phyloP scores from a whole-genome alignment of 2,113 vertebrate genomes.

The Oryzias javanicus region DNA sequence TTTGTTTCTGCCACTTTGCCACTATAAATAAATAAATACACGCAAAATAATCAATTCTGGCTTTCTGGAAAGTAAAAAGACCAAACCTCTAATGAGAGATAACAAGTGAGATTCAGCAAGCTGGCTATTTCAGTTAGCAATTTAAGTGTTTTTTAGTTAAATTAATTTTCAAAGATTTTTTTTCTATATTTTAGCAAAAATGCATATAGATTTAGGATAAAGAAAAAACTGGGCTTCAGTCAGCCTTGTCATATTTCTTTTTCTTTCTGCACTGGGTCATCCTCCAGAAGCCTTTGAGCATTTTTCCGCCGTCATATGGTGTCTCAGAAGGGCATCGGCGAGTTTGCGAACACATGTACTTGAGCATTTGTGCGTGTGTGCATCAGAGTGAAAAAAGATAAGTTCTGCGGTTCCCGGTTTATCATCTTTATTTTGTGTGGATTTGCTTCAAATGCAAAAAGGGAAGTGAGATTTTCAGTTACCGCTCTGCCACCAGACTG shows the following conservation, averaged over 20 bases:
- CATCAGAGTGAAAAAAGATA: constrained; percentile 2
- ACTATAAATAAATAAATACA: neutral
- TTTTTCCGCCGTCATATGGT: constrained; percentile 65
- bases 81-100: too few species aligned
- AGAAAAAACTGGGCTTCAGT: too few species aligned
- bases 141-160: too few species aligned
- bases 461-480: constrained; percentile 53
- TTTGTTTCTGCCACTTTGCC: neutral
- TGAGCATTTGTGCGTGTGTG: neutral
- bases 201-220: too few species aligned
- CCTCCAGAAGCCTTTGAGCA: constrained; percentile 48
- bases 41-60: constrained; percentile 1
- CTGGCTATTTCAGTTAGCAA: too few species aligned
- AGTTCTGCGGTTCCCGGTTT: constrained; percentile 6
- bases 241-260: too few species aligned
- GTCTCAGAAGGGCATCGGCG: constrained; percentile 29
- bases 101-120: too few species aligned
- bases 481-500: constrained; percentile 36
- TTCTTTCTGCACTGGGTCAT: constrained; percentile 37
- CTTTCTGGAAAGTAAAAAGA: neutral
- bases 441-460: constrained; percentile 12
- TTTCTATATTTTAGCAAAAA: too few species aligned
- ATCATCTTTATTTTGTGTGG: constrained; percentile 10
- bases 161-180: too few species aligned
- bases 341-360: neutral